Evolutionary conservation across 2,888 invertebrate genomes (phyloP), one percentile per base, ranked within the genome.

Genomic region (Cacoxenus indagator): DNA sequence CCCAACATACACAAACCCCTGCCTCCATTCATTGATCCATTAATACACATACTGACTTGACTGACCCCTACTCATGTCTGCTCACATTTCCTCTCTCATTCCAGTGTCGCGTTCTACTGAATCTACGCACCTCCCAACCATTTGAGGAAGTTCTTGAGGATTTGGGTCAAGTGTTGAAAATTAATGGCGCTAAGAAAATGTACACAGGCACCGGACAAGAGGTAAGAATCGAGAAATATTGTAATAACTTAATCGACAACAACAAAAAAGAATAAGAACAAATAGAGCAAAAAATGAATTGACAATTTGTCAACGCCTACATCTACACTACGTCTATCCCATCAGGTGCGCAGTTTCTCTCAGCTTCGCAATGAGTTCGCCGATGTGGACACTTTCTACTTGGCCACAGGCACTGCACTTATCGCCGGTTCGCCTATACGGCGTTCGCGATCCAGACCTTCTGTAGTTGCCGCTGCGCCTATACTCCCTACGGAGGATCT

Each of bases 71-170:
- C n/a, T 55, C 17, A 22, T 29, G 26, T 65, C 31, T 17, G 46
- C 29, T 37, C 11, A 31, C 17, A 26, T 46, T 31, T 29, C 17
- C 17, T 65, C 22, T 22, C 37, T 37, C 43, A 27, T 81, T 81
- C 37, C 90, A 96, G 95, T 96, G 96, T 87, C 94, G 96, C 73
- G 96, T 98, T 62, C 90, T 98, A 76, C 90, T 98, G 72, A 98
- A 98, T 87, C 91, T 97, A 78, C 92, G 96, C 74, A 97, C 97
- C 19, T 93, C 95, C 31, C 97, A 97, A 84, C 96, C 96, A 0
- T 98, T 97, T 86, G 97, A 97, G 89, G 97, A 97, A 85, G 96
- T 98, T 37, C 90, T 98, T 68, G 94, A 94, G 87, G 97, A 98
- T 89, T 91, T 98, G 83, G 97, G 97, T 57, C 95, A 96, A 89